These are phyloP conservation scores for Atlantisia rogersi DNA, from an alignment of 2,113 vertebrate species.

Conservation along the genomic window DNA sequence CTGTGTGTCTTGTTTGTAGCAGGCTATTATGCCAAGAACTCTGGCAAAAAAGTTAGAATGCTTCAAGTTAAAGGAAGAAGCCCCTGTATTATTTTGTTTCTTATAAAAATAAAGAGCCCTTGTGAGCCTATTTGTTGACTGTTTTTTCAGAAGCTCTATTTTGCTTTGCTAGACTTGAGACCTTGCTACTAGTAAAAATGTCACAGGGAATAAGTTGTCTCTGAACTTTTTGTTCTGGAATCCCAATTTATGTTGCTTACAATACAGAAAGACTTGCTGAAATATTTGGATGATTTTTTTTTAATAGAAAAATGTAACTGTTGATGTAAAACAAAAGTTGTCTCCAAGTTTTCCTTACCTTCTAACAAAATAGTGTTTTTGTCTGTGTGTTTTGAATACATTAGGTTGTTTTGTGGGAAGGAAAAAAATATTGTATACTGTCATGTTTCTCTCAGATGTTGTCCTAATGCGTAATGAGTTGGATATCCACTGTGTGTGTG, in stretches of 20 bases:
- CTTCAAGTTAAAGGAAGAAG: neutral
- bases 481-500: neutral
- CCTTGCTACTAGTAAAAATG: neutral
- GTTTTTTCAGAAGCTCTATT: neutral
- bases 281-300: neutral
- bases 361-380: neutral
- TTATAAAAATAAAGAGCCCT: neutral
- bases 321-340: neutral
- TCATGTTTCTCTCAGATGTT: neutral
- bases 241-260: neutral
- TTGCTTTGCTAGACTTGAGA: neutral
- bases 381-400: neutral
- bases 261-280: neutral
- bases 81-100: neutral
- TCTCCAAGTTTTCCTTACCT: neutral
- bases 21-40: neutral
- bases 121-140: neutral
- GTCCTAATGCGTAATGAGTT: neutral
- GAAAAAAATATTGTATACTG: neutral
- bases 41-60: neutral
- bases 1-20: conserved; percentile 15
- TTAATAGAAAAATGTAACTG: neutral
- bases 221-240: neutral
- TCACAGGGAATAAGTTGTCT: neutral
- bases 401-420: neutral